These are phyloP conservation scores for Artibeus lituratus DNA, from an alignment of 2,797 vertebrate species.

Conservation along the genomic window DNA sequence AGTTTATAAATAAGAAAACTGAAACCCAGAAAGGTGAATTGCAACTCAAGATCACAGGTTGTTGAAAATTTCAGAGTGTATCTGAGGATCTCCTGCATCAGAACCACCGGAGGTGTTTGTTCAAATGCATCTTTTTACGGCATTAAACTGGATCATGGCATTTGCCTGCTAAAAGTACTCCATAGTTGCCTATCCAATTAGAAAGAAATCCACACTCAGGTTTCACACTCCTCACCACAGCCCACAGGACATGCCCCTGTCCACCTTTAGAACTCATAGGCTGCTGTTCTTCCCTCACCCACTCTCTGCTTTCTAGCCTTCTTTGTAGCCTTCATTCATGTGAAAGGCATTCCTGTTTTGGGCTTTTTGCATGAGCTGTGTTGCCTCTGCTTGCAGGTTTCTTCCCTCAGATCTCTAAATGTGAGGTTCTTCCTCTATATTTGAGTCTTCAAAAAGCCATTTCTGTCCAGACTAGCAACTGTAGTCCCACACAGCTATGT, in stretches of 20 bases:
- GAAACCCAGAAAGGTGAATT: background rate
- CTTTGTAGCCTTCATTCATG: background rate
- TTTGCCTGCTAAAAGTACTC: background rate
- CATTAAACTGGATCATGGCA: background rate
- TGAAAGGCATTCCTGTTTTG: accelerated
- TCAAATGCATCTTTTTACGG: background rate
- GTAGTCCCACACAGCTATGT: background rate
- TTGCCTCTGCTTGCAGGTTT: background rate
- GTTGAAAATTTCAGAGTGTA: background rate
- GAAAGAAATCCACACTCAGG: background rate
- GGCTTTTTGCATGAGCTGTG: background rate
- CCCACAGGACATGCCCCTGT: accelerated
- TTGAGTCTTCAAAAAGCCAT: background rate
- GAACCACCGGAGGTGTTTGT: background rate
- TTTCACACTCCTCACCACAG: too few relatives aligned
- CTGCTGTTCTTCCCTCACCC: background rate
- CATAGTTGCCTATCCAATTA: background rate
- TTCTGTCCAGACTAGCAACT: background rate
- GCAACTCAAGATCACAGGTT: background rate
- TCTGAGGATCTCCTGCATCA: background rate
- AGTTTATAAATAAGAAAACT: constrained; percentile 27
- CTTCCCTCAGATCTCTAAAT: background rate
- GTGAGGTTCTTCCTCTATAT: background rate
- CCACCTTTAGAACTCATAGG: accelerated
- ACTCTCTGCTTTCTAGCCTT: accelerated